These are phyloP conservation scores for Theocolax elegans DNA, from an alignment of 1,140 invertebrate genomes.

Conservation along the genomic window DNA sequence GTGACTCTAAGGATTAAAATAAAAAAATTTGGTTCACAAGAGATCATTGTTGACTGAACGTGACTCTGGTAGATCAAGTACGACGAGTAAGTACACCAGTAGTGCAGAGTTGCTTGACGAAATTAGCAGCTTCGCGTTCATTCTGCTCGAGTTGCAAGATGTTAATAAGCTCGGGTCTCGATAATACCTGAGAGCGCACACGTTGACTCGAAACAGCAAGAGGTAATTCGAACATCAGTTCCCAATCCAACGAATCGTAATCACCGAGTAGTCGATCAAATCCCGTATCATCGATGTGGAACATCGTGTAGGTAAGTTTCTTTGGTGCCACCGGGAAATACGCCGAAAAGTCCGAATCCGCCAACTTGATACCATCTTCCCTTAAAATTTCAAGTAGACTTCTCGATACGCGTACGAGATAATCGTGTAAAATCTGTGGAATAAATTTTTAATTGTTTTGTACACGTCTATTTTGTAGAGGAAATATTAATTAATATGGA, in stretches of 20 bases:
- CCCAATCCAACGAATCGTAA: conserved; percentile 46
- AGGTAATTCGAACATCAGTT: conserved; percentile 46
- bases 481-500: no score
- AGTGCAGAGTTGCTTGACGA: conserved; percentile 48
- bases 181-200: conserved; percentile 45
- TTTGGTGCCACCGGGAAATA: conserved; percentile 68
- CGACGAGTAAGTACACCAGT: conserved; percentile 20
- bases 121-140: conserved; percentile 48
- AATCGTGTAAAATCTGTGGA: conserved; percentile 74
- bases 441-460: not conserved
- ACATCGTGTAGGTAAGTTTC: conserved; percentile 78
- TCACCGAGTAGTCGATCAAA: conserved; percentile 75
- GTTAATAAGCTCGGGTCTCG: conserved; percentile 49
- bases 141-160: conserved; percentile 41
- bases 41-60: no score
- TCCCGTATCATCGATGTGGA: conserved; percentile 76
- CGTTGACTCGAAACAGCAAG: conserved; percentile 43
- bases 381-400: conserved; percentile 72
- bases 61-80: no score
- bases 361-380: conserved; percentile 57
- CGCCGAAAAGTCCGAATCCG: conserved; percentile 57
- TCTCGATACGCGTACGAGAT: conserved; percentile 74
- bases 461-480: not conserved
- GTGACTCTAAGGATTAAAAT: no score
- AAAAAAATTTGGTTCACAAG: no score